Base-by-base conservation (phyloP, 2,113 vertebrate genomes). In the Castor canadensis region DNA sequence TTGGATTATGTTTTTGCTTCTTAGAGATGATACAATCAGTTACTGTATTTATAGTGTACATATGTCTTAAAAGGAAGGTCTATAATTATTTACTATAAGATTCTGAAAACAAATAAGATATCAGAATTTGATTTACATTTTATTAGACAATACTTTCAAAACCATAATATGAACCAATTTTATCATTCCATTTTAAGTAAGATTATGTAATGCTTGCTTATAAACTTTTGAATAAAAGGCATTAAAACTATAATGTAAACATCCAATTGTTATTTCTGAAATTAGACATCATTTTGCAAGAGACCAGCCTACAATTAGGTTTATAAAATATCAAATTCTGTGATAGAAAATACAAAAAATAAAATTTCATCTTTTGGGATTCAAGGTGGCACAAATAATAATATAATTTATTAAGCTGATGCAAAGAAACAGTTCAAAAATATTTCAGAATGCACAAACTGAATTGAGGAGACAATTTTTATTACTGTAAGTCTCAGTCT, bases 1-100 rank as follows among this genome's bases (percentile, higher is more conserved):
- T 94, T 81, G 5, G 24, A 94, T 96, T 76, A 54, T 45, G 69
- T 97, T 60, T 97, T 87, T 76, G 35, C 86, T 97, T 98, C 90
- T 88, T 58, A 75, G n/a, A 24, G 47, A 43, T 75, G 24, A 35
- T 56, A 40, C 43, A 43, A 77, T 64, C 13, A 49, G n/a, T 64
- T 76, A 67, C n/a, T 60, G 28, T 52, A 35, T 87, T 10, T 62
- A 11, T 45, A 64, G 38, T 84, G 6, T 45, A 7, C 17, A 17
- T 35, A 30, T 66, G 16, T 92, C 47, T 92, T 38, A 91, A 49
- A 90, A 82, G 60, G 20, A 73, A 72, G 2, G 9, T 28, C 32
- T 92, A 66, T 58, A 69, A 58, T 87, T 72, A 16, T 87, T 73
- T 71, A 38, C 35, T 69, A 30, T 40, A 83, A 96, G 80, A 84